Percentiles rank a stretch among this genome's conserved stretches.
Conservation (phyloP, 2,797 vertebrate genomes). For the Odontamblyopus lacepedii region DNA sequence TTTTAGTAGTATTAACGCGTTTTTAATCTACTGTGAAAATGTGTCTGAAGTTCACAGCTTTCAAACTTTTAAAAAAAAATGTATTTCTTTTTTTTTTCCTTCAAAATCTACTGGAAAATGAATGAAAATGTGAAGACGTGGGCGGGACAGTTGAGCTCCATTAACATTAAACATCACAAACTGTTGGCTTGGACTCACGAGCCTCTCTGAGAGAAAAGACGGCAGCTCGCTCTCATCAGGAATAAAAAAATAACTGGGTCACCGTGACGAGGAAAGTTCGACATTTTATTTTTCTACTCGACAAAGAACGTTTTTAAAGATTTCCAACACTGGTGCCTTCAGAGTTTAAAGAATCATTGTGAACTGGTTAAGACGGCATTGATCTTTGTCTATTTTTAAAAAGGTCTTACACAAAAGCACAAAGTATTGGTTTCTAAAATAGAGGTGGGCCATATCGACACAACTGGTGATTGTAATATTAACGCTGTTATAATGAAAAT, state of each 20-base stretch:
- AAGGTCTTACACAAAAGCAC: conserved; percentile 53
- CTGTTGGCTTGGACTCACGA: conserved; percentile 27
- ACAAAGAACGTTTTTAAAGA: conserved; percentile 16
- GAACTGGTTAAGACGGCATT: conserved; percentile 11
- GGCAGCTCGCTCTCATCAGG: conserved; percentile 45
- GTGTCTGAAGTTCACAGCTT: too few species aligned
- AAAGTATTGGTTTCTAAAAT: conserved; percentile 33
- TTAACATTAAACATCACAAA: neutral
- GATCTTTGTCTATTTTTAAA: conserved; percentile 11
- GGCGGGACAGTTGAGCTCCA: conserved; percentile 1
- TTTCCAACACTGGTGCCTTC: conserved; percentile 58
- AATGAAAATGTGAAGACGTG: conserved; percentile 1
- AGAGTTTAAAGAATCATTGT: conserved; percentile 26
- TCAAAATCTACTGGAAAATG: too few species aligned
- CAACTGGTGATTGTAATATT: neutral
- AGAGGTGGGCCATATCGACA: neutral
- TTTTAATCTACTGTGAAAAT: too few species aligned
- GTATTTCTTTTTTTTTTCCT: too few species aligned
- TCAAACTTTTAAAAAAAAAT: too few species aligned
- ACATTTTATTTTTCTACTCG: conserved; percentile 65
- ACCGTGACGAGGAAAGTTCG: conserved; percentile 26
- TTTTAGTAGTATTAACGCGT: too few species aligned
- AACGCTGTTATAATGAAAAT: neutral
- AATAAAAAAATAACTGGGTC: conserved; percentile 26
- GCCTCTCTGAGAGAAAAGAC: neutral